Conservation (phyloP, 2,113 vertebrate genomes). For the Melanostigma gelatinosum region DNA sequence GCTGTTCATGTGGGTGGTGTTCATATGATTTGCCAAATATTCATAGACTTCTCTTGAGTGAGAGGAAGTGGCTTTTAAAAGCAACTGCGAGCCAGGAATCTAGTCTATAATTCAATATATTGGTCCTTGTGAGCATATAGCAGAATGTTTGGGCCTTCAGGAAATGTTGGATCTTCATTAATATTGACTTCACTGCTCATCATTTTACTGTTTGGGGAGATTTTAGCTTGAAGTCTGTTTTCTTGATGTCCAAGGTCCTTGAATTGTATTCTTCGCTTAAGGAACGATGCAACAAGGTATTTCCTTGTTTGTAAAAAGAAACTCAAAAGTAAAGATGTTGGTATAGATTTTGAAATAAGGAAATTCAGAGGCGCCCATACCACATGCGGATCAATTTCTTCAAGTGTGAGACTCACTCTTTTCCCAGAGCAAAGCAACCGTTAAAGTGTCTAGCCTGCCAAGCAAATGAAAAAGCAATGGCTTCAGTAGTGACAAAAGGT, state of each 20-base stretch:
- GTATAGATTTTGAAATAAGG: not conserved
- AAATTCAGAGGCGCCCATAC: not conserved
- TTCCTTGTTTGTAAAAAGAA: not conserved
- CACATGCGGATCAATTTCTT: slow-evolving; percentile 35
- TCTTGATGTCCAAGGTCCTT: not conserved
- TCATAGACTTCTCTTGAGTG: slow-evolving; percentile 51
- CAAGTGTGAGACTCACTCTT: slow-evolving; percentile 8
- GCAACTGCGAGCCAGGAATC: slow-evolving; percentile 4
- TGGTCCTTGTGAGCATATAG: slow-evolving; percentile 4
- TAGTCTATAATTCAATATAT: slow-evolving; percentile 14
- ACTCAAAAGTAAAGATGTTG: not conserved
- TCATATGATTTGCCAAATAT: slow-evolving; percentile 60
- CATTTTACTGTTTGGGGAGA: slow-evolving; percentile 9
- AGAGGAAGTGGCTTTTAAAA: slow-evolving; percentile 39
- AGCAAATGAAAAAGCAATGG: slow-evolving; percentile 28
- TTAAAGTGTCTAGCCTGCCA: slow-evolving; percentile 2
- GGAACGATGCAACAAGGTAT: not conserved
- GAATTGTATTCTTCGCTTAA: not conserved
- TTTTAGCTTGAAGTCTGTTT: not conserved
- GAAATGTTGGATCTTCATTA: slow-evolving; percentile 11
- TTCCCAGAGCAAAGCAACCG: slow-evolving; percentile 1
- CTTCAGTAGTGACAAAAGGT: slow-evolving; percentile 35
- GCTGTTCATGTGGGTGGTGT: slow-evolving; percentile 58
- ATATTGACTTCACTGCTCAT: not conserved
- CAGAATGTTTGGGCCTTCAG: slow-evolving; percentile 6